Evolutionary conservation across 2,888 invertebrate species (phyloP).

Genomic region (Drosophila paramelanica): DNA sequence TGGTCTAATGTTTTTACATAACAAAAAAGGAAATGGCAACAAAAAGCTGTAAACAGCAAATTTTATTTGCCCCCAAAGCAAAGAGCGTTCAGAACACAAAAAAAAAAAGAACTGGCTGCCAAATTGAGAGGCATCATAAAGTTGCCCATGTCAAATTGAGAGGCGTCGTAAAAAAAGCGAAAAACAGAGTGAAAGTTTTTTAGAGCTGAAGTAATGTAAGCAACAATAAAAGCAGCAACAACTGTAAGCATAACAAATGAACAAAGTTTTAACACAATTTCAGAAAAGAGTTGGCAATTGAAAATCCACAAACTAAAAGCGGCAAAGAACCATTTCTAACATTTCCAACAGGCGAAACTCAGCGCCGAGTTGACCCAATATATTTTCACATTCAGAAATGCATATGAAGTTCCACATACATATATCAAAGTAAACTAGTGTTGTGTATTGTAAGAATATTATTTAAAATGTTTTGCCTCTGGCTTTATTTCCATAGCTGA

Average conservation of each 20-base stretch:
- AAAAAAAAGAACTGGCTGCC: conserved; percentile 49
- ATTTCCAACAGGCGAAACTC: conserved; percentile 6
- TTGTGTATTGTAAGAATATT: too few species aligned
- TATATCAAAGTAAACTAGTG: background rate
- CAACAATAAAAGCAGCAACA: conserved; percentile 43
- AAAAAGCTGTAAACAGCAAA: conserved; percentile 56
- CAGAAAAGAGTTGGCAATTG: conserved; percentile 35
- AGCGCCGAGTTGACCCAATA: background rate
- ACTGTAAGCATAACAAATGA: conserved; percentile 47
- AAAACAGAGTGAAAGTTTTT: conserved; percentile 49
- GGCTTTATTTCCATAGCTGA: too few species aligned
- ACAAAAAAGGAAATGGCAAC: conserved; percentile 38
- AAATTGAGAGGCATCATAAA: conserved; percentile 64
- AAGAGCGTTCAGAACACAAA: conserved; percentile 8
- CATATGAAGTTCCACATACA: background rate
- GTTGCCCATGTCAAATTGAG: conserved; percentile 58
- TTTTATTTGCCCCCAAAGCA: conserved; percentile 61
- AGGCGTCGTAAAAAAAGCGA: conserved; percentile 46
- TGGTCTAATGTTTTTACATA: conserved; percentile 33
- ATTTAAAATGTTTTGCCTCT: too few species aligned
- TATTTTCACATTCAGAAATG: too few species aligned
- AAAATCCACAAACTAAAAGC: conserved; percentile 31
- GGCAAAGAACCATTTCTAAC: conserved; percentile 15
- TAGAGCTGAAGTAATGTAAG: conserved; percentile 58
- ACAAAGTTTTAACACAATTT: conserved; percentile 32